Evolutionary conservation across 1,140 invertebrate genomes (phyloP).

Genomic region (Eciton burchellii): DNA sequence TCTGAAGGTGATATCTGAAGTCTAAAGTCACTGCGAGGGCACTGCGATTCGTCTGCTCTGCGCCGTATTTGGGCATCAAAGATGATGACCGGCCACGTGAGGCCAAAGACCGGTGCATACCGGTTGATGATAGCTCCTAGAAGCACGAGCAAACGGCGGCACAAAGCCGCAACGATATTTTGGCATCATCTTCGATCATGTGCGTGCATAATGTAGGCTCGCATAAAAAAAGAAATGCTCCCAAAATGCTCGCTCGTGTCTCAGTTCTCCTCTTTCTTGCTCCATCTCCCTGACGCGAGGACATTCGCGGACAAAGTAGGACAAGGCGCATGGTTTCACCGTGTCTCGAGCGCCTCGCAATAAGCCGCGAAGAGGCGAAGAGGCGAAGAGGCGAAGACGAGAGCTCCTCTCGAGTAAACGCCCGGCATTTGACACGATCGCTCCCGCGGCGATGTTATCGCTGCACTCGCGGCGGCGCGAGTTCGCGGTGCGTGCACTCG

Average conservation of each 20-base stretch:
- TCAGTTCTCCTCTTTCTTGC: constrained; percentile 9
- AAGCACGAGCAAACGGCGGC: too few relatives aligned
- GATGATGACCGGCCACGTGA: neutral
- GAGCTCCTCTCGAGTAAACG: constrained; percentile 65
- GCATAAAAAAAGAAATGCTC: neutral
- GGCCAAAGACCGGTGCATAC: neutral
- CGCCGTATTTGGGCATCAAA: constrained; percentile 42
- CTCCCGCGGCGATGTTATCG: constrained; percentile 41
- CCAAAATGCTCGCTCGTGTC: neutral
- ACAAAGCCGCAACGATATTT: too few relatives aligned
- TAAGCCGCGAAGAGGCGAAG: constrained; percentile 67
- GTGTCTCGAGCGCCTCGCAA: constrained; percentile 59
- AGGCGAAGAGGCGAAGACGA: constrained; percentile 46
- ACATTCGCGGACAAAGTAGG: constrained; percentile 65
- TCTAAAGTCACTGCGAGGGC: constrained; percentile 29
- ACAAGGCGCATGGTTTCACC: constrained; percentile 67
- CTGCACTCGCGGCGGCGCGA: constrained; percentile 7
- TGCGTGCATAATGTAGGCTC: neutral
- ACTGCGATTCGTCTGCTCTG: neutral
- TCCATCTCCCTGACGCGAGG: neutral
- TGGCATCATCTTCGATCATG: too few relatives aligned
- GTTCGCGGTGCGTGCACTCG: constrained; percentile 35
- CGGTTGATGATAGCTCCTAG: neutral
- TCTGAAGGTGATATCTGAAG: constrained; percentile 9
- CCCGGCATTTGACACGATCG: constrained; percentile 64